Conservation (phyloP, 2,113 vertebrate genomes). For the Calyptomena viridis region DNA sequence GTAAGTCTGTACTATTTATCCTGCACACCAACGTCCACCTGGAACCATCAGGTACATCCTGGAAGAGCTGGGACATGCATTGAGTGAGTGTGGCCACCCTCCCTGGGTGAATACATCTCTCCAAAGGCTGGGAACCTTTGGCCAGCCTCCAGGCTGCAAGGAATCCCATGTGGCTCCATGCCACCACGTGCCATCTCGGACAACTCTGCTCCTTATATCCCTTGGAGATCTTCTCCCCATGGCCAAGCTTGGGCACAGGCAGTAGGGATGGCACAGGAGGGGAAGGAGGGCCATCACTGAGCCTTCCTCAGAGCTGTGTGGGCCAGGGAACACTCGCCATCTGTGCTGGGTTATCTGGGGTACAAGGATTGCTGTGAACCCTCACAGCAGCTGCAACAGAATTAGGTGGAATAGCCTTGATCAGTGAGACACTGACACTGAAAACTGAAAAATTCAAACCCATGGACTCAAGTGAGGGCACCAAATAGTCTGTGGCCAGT, state of each 20-base stretch:
- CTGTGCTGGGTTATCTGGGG: neutral
- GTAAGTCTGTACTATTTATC: neutral
- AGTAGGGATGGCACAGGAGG: neutral
- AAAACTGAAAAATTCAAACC: neutral
- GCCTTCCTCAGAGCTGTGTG: fast-evolving
- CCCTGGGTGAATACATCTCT: too few species aligned
- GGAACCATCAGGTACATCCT: neutral
- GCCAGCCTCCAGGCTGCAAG: neutral
- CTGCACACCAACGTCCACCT: neutral
- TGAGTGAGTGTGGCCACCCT: neutral
- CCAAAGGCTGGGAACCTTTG: neutral
- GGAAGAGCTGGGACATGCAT: fast-evolving
- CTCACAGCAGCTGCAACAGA: neutral
- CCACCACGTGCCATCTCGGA: fast-evolving
- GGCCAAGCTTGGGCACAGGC: neutral
- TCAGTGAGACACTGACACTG: neutral
- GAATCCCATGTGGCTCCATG: fast-evolving
- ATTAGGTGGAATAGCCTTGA: neutral
- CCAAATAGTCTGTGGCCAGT: neutral
- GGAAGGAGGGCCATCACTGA: neutral
- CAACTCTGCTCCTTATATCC: neutral
- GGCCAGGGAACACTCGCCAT: neutral
- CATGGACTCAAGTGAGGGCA: fast-evolving
- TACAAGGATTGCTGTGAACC: neutral
- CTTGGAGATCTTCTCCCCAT: neutral